Conservation (phyloP, 1,140 invertebrate genomes). For the Gonioctena quinquepunctata region DNA sequence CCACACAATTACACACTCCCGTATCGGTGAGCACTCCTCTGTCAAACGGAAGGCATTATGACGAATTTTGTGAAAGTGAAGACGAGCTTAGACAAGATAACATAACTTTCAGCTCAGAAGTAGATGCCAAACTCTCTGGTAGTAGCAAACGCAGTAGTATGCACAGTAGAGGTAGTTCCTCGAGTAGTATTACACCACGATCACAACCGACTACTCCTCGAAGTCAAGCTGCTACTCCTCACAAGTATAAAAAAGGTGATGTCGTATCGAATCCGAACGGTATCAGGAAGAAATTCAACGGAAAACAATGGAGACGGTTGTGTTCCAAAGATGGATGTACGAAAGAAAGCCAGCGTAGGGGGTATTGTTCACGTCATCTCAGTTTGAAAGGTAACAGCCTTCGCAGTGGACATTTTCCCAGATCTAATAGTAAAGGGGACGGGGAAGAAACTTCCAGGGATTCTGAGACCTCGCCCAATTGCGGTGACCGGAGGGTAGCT, state of each 20-base stretch:
- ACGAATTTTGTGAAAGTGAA: constrained; percentile 86
- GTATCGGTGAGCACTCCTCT: constrained; percentile 57
- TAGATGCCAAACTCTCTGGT: constrained; percentile 60
- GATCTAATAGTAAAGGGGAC: constrained; percentile 66
- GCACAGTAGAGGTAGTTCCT: constrained; percentile 86
- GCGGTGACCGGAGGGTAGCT: constrained; percentile 69
- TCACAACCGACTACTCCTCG: constrained; percentile 87
- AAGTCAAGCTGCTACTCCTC: constrained; percentile 85
- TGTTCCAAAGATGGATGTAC: constrained; percentile 93
- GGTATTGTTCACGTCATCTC: constrained; percentile 95
- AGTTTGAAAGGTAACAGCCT: constrained; percentile 78
- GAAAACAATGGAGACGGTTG: constrained; percentile 96
- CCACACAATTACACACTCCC: constrained; percentile 58
- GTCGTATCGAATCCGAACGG: constrained; percentile 95
- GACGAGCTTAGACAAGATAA: constrained; percentile 86
- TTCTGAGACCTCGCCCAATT: constrained; percentile 85
- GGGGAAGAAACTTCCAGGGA: constrained; percentile 89
- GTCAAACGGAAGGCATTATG: constrained; percentile 70
- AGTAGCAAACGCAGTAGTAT: constrained; percentile 89
- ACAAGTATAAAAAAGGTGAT: constrained; percentile 98
- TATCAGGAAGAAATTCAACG: constrained; percentile 98
- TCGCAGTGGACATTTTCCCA: constrained; percentile 54
- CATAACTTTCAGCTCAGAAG: constrained; percentile 79
- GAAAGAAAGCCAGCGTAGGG: constrained; percentile 97
- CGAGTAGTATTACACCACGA: constrained; percentile 82